Evolutionary conservation across 1,140 invertebrate species (phyloP).

Genomic region (Phthorimaea operculella): DNA sequence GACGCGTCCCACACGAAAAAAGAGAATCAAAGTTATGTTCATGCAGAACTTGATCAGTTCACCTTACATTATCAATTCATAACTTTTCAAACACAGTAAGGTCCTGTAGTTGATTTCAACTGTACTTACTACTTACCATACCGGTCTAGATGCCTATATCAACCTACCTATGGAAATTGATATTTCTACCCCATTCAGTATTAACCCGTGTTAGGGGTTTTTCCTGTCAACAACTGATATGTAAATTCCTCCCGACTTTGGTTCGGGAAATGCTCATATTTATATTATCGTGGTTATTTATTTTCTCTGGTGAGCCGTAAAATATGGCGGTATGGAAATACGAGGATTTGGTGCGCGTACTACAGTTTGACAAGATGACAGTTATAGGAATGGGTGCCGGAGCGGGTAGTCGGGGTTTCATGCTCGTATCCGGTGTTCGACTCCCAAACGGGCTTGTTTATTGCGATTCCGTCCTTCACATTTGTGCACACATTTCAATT

Average conservation of each 20-base stretch:
- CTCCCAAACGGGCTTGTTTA: conserved; percentile 34
- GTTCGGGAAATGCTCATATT: conserved; percentile 57
- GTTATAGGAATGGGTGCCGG: conserved; percentile 41
- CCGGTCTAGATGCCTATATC: too few species aligned
- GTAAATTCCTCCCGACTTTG: conserved; percentile 55
- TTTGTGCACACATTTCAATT: conserved; percentile 10
- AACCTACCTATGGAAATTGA: not conserved
- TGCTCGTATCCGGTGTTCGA: conserved; percentile 25
- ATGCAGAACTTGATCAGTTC: too few species aligned
- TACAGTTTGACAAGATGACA: conserved; percentile 63
- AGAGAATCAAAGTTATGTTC: too few species aligned
- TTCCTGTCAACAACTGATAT: conserved; percentile 60
- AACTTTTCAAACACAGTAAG: too few species aligned
- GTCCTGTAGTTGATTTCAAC: too few species aligned
- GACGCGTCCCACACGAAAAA: too few species aligned
- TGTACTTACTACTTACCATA: too few species aligned
- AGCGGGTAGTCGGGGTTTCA: conserved; percentile 17
- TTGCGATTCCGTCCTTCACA: conserved; percentile 30
- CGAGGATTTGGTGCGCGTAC: conserved; percentile 44
- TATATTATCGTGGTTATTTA: conserved; percentile 63
- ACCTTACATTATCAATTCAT: too few species aligned
- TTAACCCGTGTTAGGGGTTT: conserved; percentile 48
- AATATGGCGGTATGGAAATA: conserved; percentile 61
- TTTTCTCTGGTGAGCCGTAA: conserved; percentile 58
- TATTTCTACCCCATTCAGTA: conserved; percentile 14